Evolutionary conservation across 2,888 invertebrate genomes (phyloP).

Genomic region (Eristalinus aeneus): DNA sequence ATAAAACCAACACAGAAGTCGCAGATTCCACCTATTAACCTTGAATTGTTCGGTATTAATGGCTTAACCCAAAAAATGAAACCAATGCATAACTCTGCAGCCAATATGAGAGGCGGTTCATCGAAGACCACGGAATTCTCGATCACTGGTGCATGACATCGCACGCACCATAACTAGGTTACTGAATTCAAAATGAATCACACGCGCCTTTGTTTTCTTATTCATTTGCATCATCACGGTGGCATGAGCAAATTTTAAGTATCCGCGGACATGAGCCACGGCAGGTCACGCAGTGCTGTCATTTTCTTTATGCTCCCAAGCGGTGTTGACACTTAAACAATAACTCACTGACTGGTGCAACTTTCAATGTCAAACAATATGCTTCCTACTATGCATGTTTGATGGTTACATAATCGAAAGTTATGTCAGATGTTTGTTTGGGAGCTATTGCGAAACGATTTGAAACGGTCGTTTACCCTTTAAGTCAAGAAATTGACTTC

Average conservation of each 20-base stretch:
- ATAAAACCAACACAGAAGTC: neutral
- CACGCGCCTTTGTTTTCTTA: neutral
- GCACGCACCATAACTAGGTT: conserved; percentile 55
- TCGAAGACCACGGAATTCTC: conserved; percentile 21
- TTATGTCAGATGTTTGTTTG: conserved; percentile 17
- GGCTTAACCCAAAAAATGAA: neutral
- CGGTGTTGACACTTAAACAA: neutral
- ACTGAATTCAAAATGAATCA: conserved; percentile 41
- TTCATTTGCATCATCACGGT: conserved; percentile 15
- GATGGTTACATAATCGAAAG: conserved; percentile 41
- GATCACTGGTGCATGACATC: conserved; percentile 50
- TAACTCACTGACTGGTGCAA: conserved; percentile 44
- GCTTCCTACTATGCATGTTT: conserved; percentile 13
- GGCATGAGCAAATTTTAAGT: conserved; percentile 20
- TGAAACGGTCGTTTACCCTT: conserved; percentile 54
- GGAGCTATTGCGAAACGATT: conserved; percentile 30
- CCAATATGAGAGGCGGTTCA: neutral
- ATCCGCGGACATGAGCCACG: neutral
- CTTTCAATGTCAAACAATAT: conserved; percentile 54
- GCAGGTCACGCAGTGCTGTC: conserved; percentile 19
- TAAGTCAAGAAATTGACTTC: conserved; percentile 24
- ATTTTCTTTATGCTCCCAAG: neutral
- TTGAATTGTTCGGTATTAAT: conserved; percentile 20
- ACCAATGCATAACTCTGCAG: conserved; percentile 9
- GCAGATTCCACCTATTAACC: conserved; percentile 27